Evolutionary conservation across 2,113 vertebrate genomes (phyloP), one percentile per base, ranked within the genome.

Genomic region (Chaetodon trifascialis): DNA sequence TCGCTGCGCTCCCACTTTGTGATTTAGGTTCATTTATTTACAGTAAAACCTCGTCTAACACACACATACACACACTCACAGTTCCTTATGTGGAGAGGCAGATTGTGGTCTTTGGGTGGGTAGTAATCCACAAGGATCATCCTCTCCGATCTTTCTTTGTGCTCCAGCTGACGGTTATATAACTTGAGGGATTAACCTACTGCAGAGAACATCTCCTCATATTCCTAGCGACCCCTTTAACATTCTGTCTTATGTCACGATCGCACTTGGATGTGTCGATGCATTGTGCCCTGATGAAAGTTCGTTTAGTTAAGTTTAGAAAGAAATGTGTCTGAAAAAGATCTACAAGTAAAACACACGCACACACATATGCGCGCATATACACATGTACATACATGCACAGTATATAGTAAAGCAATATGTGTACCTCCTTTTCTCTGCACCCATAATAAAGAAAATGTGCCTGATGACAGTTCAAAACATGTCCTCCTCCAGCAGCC

Each of bases 121-220:
- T 56, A 36, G 40, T 89, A 86, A 89, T 89, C 87, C 74, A 46
- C 3, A 0, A 42, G 70, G 84, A 84, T 84, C 81, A 78, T 89
- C 77, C 64, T 74, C 76, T 55, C 30, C 0, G 55, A 14, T 79
- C 44, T 69, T 52, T 80, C 80, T 76, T 83, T 80, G 79, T 67
- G 64, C 80, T 81, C 36, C 59, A 56, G 73, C 42, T 67, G 69
- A 52, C 1, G 17, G 6, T 84, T 86, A 74, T 62, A 30, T 79
- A 81, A 84, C 4, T 62, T 46, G 4, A 0, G n/a, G 42, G 83
- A 80, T 83, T 80, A 83, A 56, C 64, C 76, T 6, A 47, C 68
- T 49, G 67, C 76, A 44, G 17, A 17, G 52, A 49, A 49, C 80
- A 30, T 69, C 67, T 72, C 73, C n/a, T 62, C 19, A 25, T 40